A percentile compares a stretch with the other conserved stretches of the same genome.
Evolutionary conservation across 2,888 invertebrate genomes (phyloP).

Genomic region (Xylocampa areola): DNA sequence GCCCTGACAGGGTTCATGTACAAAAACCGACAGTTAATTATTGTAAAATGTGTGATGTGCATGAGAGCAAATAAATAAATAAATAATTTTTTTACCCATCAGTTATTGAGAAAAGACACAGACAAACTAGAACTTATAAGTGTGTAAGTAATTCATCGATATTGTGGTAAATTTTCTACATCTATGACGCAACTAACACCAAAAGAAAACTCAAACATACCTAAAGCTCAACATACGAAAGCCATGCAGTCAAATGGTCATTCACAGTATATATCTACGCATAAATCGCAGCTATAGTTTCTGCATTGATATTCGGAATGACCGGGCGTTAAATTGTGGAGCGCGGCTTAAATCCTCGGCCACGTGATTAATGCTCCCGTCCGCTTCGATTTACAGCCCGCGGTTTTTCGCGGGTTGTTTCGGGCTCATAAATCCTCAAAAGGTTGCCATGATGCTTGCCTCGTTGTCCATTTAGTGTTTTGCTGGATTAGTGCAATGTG

Average conservation of each 20-base stretch:
- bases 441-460: conserved; percentile 56
- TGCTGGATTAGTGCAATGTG: conserved; percentile 19
- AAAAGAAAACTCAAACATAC: too few relatives aligned
- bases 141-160: too few relatives aligned
- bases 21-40: too few relatives aligned
- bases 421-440: conserved; percentile 67
- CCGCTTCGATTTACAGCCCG: conserved; percentile 75
- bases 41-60: too few relatives aligned
- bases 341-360: conserved; percentile 59
- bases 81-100: too few relatives aligned
- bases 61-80: too few relatives aligned
- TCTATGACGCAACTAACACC: too few relatives aligned
- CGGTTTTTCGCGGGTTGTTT: conserved; percentile 75
- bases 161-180: too few relatives aligned
- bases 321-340: conserved; percentile 58
- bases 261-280: conserved; percentile 1
- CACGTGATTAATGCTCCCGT: conserved; percentile 73
- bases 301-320: conserved; percentile 59
- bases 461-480: conserved; percentile 28
- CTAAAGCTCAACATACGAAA: too few relatives aligned
- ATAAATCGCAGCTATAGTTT: conserved; percentile 36
- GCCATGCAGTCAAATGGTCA: conserved; percentile 6
- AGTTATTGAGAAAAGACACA: too few relatives aligned
- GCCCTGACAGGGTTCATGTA: too few relatives aligned
- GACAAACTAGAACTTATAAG: too few relatives aligned